These are phyloP conservation scores for Spermophilus dauricus DNA, from an alignment of 2,113 vertebrate genomes.

Conservation along the genomic window DNA sequence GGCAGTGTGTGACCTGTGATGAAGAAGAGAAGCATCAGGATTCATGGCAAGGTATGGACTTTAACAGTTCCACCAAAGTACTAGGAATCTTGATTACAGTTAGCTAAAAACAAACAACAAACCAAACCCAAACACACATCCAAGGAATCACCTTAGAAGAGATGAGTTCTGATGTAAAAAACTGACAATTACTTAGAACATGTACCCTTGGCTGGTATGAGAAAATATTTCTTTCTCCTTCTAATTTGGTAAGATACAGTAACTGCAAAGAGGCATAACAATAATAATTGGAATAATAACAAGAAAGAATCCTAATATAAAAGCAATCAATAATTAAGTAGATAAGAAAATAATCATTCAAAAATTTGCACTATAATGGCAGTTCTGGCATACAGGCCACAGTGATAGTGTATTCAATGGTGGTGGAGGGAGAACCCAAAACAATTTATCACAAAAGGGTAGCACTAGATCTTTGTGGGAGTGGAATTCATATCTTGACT, in stretches of 20 bases:
- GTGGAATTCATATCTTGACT: not conserved
- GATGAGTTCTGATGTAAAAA: not conserved
- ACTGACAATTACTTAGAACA: not conserved
- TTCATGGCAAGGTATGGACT: not conserved
- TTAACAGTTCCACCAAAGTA: not conserved
- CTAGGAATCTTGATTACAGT: not conserved
- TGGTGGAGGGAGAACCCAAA: not conserved
- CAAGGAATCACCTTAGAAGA: not conserved
- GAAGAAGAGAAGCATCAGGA: not conserved
- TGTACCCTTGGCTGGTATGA: not conserved
- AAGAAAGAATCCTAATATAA: not conserved
- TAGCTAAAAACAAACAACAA: not conserved
- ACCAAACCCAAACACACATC: not conserved
- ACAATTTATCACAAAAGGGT: not conserved
- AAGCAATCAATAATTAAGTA: not conserved
- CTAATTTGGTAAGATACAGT: not conserved
- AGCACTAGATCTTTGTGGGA: not conserved
- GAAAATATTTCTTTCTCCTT: not conserved
- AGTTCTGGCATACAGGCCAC: not conserved
- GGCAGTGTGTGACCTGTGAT: not conserved
- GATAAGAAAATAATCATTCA: not conserved
- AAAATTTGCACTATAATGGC: not conserved
- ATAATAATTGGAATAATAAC: not conserved
- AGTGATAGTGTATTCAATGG: too few relatives aligned
- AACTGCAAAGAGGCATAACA: not conserved